Evolutionary conservation across 2,888 invertebrate genomes (phyloP).

Genomic region (Rotaria sp.): DNA sequence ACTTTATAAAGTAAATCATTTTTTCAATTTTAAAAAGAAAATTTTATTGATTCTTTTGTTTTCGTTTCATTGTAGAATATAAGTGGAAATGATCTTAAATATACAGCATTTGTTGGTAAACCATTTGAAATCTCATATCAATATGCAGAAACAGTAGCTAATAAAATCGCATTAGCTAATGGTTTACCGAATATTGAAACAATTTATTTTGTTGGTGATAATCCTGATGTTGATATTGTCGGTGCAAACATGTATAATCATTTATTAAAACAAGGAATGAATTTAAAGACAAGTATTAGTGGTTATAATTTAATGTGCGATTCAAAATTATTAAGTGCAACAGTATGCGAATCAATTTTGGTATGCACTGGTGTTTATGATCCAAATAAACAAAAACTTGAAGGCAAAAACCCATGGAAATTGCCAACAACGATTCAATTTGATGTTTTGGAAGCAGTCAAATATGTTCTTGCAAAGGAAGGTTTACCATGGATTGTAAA

Average conservation of each 20-base stretch:
- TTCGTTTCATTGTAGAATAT: conserved; percentile 49
- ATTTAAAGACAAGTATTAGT: not conserved
- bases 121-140: conserved; percentile 54
- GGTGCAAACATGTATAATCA: conserved; percentile 47
- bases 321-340: not conserved
- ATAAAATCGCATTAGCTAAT: conserved; percentile 27
- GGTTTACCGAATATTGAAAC: conserved; percentile 43
- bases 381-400: conserved; percentile 29
- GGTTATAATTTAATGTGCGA: not conserved
- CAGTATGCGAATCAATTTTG: conserved; percentile 26
- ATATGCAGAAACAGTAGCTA: conserved; percentile 52
- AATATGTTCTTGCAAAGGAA: not conserved
- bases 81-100: conserved; percentile 50
- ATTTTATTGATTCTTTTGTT: not conserved
- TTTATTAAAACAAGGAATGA: not conserved
- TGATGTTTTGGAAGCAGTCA: not conserved
- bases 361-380: conserved; percentile 40
- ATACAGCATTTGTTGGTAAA: conserved; percentile 53
- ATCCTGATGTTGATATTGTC: conserved; percentile 53
- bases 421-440: not conserved
- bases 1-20: conserved; percentile 48
- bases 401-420: conserved; percentile 10
- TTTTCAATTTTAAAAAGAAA: not conserved
- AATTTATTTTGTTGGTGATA: conserved; percentile 55
- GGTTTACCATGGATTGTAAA: not conserved